Conservation (phyloP, 2,113 vertebrate genomes). For the Chroicocephalus ridibundus region DNA sequence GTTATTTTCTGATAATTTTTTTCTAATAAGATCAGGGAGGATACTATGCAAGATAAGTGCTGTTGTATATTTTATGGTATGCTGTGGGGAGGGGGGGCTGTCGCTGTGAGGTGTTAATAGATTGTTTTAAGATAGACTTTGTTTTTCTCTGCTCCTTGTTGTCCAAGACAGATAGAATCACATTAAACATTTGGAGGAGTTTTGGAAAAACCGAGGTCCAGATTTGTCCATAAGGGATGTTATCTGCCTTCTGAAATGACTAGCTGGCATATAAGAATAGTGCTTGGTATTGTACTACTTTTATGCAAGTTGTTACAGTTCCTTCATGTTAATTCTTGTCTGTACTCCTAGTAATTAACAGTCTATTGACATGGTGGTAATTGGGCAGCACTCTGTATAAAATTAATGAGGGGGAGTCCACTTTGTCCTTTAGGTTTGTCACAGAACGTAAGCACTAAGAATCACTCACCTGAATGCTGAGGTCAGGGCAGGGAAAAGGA, state of each 20-base stretch:
- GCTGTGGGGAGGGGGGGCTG: background rate
- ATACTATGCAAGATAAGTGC: background rate
- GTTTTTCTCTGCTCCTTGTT: background rate
- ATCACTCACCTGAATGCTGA: background rate
- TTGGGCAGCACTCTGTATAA: background rate
- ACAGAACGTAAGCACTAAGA: background rate
- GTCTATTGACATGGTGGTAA: background rate
- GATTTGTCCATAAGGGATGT: background rate
- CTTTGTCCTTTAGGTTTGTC: background rate
- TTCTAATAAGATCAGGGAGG: background rate
- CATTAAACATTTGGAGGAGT: background rate
- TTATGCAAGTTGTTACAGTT: background rate
- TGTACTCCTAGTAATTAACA: background rate
- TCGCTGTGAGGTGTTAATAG: background rate
- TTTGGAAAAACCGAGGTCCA: background rate
- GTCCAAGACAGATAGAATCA: background rate
- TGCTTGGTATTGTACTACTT: background rate
- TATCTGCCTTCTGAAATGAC: background rate
- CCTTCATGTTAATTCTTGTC: background rate
- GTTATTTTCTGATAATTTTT: background rate
- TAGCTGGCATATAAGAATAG: background rate
- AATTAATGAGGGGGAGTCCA: background rate
- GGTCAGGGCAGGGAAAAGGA: background rate
- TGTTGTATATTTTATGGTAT: background rate
- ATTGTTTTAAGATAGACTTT: background rate